Percentiles rank a stretch among this genome's conserved stretches.
Conservation (phyloP, 2,113 vertebrate genomes). For the Vulpes lagopus region DNA sequence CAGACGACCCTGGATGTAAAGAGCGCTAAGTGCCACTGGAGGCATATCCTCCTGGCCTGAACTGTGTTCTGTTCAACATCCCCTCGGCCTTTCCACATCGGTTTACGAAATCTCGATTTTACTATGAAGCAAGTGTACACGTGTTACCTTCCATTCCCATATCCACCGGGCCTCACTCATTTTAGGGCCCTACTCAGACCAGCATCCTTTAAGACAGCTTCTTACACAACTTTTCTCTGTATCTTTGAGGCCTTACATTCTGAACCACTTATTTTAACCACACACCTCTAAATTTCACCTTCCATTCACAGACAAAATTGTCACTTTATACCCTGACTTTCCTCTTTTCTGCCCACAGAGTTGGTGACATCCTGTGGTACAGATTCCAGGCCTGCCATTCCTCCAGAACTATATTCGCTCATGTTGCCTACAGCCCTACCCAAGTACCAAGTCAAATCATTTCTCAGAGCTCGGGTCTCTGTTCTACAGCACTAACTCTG, state of each 20-base stretch:
- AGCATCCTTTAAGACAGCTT: background rate
- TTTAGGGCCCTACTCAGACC: background rate
- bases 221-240: background rate
- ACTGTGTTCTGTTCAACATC: background rate
- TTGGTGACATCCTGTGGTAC: background rate
- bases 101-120: background rate
- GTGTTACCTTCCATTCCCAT: background rate
- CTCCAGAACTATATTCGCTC: background rate
- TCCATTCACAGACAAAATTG: background rate
- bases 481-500: background rate
- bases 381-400: background rate
- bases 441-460: background rate
- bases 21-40: background rate
- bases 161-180: background rate
- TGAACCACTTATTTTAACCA: slow-evolving; percentile 23
- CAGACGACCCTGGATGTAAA: background rate
- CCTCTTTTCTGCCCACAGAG: background rate
- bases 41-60: background rate
- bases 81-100: background rate
- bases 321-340: background rate
- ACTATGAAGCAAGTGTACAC: background rate
- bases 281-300: slow-evolving; percentile 10
- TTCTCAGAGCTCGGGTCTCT: background rate
- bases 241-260: background rate
- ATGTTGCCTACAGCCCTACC: rapidly evolving